phyloP scores from a whole-genome alignment of 2,113 vertebrate genomes.

The Phycodurus eques region DNA sequence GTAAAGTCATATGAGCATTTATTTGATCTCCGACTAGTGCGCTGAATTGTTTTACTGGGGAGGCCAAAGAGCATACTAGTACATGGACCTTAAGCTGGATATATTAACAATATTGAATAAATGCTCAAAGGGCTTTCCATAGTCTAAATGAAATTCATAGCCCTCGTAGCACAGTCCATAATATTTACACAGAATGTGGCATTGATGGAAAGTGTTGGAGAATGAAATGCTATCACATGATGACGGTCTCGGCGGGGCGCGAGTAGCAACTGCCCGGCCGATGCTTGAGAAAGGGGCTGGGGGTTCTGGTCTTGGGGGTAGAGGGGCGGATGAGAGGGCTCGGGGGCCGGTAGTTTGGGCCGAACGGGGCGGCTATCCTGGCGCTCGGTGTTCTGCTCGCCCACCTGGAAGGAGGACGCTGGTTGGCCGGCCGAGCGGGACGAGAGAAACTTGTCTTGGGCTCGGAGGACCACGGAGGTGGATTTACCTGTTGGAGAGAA shows the following conservation, averaged over 20 bases:
- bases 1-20: too few relatives aligned
- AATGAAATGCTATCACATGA: constrained; percentile 67
- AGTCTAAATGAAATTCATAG: background rate
- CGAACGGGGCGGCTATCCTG: constrained; percentile 62
- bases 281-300: constrained; percentile 64
- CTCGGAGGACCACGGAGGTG: constrained; percentile 46
- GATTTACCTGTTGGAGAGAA: constrained; percentile 46
- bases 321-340: constrained; percentile 61
- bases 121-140: background rate
- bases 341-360: constrained; percentile 56
- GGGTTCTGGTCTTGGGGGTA: constrained; percentile 57
- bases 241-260: constrained; percentile 75
- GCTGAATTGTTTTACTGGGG: too few relatives aligned
- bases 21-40: too few relatives aligned
- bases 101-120: background rate
- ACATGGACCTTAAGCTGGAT: constrained; percentile 9
- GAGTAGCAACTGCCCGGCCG: constrained; percentile 62
- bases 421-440: constrained; percentile 89
- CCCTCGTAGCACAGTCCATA: constrained; percentile 24
- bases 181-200: constrained; percentile 58
- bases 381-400: constrained; percentile 72
- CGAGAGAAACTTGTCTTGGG: constrained; percentile 84
- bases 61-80: background rate
- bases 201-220: background rate
- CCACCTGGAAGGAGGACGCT: constrained; percentile 92